These are phyloP conservation scores for Stegana nigrithorax DNA, from an alignment of 2,888 invertebrate genomes.

Conservation along the genomic window DNA sequence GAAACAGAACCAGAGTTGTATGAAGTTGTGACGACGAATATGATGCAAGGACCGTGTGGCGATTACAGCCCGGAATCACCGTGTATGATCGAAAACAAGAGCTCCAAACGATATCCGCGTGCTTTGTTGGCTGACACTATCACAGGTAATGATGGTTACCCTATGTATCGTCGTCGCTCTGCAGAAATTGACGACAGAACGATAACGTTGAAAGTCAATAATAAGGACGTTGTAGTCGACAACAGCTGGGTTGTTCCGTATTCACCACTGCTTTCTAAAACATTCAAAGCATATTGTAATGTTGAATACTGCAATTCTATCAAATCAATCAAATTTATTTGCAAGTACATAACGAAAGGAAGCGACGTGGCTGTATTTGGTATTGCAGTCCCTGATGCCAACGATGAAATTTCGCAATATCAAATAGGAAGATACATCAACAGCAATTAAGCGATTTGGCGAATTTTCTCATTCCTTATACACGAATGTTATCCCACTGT, in stretches of 20 bases:
- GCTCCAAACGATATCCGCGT: not conserved
- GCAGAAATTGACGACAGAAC: not conserved
- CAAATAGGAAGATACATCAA: slow-evolving; percentile 20
- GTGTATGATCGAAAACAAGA: not conserved
- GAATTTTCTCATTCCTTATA: slow-evolving; percentile 10
- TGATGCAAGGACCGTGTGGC: slow-evolving; percentile 5
- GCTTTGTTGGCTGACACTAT: not conserved
- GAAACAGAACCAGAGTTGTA: not conserved
- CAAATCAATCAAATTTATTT: slow-evolving; percentile 64
- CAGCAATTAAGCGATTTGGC: slow-evolving; percentile 21
- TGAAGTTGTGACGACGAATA: not conserved
- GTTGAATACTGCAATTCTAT: slow-evolving; percentile 62
- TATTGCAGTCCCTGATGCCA: not conserved
- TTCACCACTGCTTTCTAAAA: slow-evolving; percentile 47
- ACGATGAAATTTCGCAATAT: not conserved
- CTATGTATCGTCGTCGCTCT: not conserved
- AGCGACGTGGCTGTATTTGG: slow-evolving; percentile 46
- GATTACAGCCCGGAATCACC: not conserved
- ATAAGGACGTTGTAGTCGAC: not conserved
- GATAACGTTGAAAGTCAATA: not conserved
- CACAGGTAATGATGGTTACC: not conserved
- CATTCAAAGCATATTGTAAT: slow-evolving; percentile 58
- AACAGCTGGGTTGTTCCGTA: slow-evolving; percentile 3
- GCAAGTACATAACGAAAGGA: slow-evolving; percentile 67
- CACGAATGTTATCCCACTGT: slow-evolving; percentile 18